Base-by-base conservation (phyloP, 2,888 invertebrate genomes). In the Perithous albicinctus region DNA sequence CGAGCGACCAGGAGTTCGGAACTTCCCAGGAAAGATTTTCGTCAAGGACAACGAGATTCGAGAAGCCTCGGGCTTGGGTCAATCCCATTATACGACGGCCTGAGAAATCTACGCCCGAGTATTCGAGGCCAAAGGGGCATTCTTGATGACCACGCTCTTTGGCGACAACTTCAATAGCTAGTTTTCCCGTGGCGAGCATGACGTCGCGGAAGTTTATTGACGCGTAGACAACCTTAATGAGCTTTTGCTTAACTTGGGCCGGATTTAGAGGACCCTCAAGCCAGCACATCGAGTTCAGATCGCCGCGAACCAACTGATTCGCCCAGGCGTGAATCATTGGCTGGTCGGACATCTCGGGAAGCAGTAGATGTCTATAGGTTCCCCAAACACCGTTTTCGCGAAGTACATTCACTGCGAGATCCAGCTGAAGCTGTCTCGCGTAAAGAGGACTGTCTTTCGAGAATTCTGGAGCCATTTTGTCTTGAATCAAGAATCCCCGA, bases 201-300 rank as follows among this genome's bases (percentile, higher is more conserved):
- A 99, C 94, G 92, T 99, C 99, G 89, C 97, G 96, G 95, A 99
- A 99, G 93, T 99, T 99, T 12, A 99, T 92, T 0, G 98, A 95
- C 0, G 97, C 93, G 90, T 96, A 98, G 87, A 96, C 94, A 0
- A 97, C 94, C 91, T 95, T 90, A 0, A 94, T 93, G 2, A 94
- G 76, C n/a, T 90, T 80, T 2, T 87, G 78, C 38, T 85, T 32
- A 8, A 85, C 76, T 6, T 48, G 67, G 6, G 43, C 73, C 0
- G 86, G 74, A 56, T 26, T 94, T 87, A 91, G 77, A 0, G 94
- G 93, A 0, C 96, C 96, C 92, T 98, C 96, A 5, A 98, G 93
- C 98, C 98, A 98, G n/a, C 93, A 94, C 51, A 99, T 90, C 0
- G 97, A 96, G 0, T 97, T 96, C 72, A 99, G 93, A 91, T 99